Base-by-base conservation (phyloP, 2,113 vertebrate genomes). In the Pteruthius melanotis region DNA sequence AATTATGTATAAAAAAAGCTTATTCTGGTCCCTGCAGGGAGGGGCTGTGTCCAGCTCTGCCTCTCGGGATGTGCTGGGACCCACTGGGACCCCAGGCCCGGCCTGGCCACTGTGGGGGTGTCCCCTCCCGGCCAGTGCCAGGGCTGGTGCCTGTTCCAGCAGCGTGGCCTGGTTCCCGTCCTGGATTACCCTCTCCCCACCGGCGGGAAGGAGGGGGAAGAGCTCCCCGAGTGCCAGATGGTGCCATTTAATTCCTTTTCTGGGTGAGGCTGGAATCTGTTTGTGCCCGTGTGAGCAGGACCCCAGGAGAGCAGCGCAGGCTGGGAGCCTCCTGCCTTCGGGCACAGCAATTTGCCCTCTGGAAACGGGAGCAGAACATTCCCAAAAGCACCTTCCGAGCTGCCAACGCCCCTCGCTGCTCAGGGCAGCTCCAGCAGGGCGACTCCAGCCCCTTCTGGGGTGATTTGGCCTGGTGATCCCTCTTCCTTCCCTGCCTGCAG, bases 391-490 rank as follows among this genome's bases (percentile, higher is more conserved):
- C 11, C 61, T 66, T 27, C 77, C 1, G 8, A 78, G 57, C 66
- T 60, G 27, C 35, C 19, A 61, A 6, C 27, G 8, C 1, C 26
- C 30, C 23, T 60, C 0, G 0, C 31, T 74, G 35, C 53, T 5
- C 0, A 0, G 47, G 59, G 39, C 40, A 33, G 3, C 0, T 1
- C 0, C 1, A 69, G 23, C 0, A 0, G 11, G 31, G 9, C 0
- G 7, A 57, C 28, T 19, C 22, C 69, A n/a, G 6, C 44, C 12
- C 8, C 7, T 20, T 77, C 27, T 0, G 1, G 23, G 28, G 28
- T 7, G 23, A 28, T 47, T 68, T 50, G 47, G 4, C 15, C 31
- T 0, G 0, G 20, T 1, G 7, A 49, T 40, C 42, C 39, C 35
- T 23, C 24, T 60, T 35, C 30, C 44, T 83, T 26, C 20, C 31